Evolutionary conservation across 2,113 vertebrate genomes (phyloP).

Genomic region (Ophthalmolycus amberensis): DNA sequence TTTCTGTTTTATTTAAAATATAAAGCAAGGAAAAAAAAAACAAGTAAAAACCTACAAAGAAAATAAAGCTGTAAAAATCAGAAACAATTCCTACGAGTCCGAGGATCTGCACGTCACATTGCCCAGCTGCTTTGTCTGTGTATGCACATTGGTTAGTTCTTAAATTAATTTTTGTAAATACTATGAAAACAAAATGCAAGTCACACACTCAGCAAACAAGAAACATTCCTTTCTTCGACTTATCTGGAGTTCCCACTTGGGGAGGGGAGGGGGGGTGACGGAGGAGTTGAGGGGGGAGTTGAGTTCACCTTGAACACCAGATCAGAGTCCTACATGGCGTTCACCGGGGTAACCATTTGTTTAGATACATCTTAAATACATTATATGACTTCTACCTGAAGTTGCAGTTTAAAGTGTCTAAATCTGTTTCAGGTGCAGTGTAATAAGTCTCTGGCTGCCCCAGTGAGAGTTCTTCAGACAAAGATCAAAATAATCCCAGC

Average conservation of each 20-base stretch:
- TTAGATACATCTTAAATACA: constrained; percentile 53
- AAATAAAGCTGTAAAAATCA: constrained; percentile 91
- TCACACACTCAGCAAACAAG: constrained; percentile 90
- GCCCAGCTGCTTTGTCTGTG: constrained; percentile 65
- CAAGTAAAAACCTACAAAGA: constrained; percentile 87
- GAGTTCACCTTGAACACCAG: constrained; percentile 37
- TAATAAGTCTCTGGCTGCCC: constrained; percentile 26
- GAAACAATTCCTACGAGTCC: constrained; percentile 84
- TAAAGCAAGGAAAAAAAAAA: constrained; percentile 76
- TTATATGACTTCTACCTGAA: constrained; percentile 42
- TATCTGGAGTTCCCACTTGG: constrained; percentile 58
- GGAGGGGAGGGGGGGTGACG: constrained; percentile 26
- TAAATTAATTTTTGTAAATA: constrained; percentile 96
- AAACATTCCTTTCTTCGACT: constrained; percentile 86
- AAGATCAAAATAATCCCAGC: constrained; percentile 42
- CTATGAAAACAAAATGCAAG: constrained; percentile 89
- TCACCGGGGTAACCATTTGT: constrained; percentile 39
- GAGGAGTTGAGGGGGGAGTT: not conserved
- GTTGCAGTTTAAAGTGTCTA: constrained; percentile 35
- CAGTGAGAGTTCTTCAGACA: constrained; percentile 47
- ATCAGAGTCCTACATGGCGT: constrained; percentile 33
- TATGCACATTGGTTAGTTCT: constrained; percentile 86
- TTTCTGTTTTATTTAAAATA: constrained; percentile 87
- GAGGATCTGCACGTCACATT: constrained; percentile 64
- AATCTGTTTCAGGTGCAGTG: constrained; percentile 39